Conservation (phyloP, 2,888 invertebrate genomes). For the Nudaria mundana region DNA sequence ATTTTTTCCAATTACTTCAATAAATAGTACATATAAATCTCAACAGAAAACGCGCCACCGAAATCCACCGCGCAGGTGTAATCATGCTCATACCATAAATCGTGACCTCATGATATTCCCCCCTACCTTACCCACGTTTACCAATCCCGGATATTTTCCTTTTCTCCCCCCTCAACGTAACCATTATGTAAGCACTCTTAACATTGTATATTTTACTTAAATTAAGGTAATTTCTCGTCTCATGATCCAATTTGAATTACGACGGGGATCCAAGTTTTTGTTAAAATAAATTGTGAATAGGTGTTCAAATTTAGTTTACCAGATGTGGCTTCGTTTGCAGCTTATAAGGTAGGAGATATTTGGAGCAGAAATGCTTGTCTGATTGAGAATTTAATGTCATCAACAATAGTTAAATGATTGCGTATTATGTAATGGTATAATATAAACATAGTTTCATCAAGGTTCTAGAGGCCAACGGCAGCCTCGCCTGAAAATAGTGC, state of each 20-base stretch:
- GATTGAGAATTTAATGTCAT: not conserved
- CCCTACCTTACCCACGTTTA: no score
- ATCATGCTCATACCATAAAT: slow-evolving; percentile 31
- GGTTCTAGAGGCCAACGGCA: no score
- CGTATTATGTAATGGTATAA: no score
- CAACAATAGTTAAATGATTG: no score
- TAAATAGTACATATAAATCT: slow-evolving; percentile 27
- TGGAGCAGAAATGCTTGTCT: not conserved
- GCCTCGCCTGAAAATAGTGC: no score
- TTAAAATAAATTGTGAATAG: slow-evolving; percentile 24
- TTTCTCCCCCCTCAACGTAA: slow-evolving; percentile 8
- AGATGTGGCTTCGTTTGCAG: slow-evolving; percentile 9
- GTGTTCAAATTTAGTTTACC: slow-evolving; percentile 18
- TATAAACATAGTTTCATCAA: no score
- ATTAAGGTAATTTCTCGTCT: slow-evolving; percentile 40
- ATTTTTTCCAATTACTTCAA: slow-evolving; percentile 18
- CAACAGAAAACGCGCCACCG: slow-evolving; percentile 12
- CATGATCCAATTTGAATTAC: slow-evolving; percentile 41
- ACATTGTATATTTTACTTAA: slow-evolving; percentile 36
- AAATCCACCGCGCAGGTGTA: slow-evolving; percentile 31
- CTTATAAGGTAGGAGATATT: not conserved
- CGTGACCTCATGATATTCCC: slow-evolving; percentile 31
- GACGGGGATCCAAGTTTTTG: slow-evolving; percentile 25
- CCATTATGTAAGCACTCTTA: slow-evolving; percentile 27
- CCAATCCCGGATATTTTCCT: slow-evolving; percentile 33